A percentile compares a stretch with the other conserved stretches of the same genome.
Evolutionary conservation across 2,797 vertebrate species (phyloP).

Genomic region (Tiaroga cobitis): DNA sequence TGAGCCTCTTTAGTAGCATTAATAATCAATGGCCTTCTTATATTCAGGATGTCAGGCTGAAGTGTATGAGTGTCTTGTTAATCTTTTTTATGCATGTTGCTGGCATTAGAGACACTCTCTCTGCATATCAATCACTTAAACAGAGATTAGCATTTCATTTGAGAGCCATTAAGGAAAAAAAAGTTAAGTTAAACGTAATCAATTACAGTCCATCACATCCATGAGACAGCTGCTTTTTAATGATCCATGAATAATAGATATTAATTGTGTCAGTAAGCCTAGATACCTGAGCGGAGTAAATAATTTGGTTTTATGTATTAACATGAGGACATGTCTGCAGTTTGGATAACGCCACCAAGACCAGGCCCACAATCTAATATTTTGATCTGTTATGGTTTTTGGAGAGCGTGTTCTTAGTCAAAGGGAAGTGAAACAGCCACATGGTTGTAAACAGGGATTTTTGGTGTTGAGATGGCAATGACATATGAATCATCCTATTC

Average conservation of each 20-base stretch:
- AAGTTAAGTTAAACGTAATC: constrained; percentile 29
- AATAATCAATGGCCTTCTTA: constrained; percentile 19
- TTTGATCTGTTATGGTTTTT: background rate
- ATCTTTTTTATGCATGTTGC: constrained; percentile 8
- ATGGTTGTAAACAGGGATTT: background rate
- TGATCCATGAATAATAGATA: constrained; percentile 48
- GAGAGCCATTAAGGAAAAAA: constrained; percentile 34
- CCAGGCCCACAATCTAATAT: background rate
- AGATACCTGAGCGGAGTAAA: constrained; percentile 17
- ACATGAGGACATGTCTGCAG: background rate
- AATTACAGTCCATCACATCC: constrained; percentile 35
- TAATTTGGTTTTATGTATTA: constrained; percentile 17
- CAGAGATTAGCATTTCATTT: constrained; percentile 36
- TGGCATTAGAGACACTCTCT: constrained; percentile 8
- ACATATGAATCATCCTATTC: constrained; percentile 5
- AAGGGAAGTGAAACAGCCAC: background rate
- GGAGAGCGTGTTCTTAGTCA: background rate
- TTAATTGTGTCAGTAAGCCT: constrained; percentile 41
- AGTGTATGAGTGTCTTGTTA: background rate
- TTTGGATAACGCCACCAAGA: background rate
- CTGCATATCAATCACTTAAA: constrained; percentile 45
- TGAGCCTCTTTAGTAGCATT: background rate
- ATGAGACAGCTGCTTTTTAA: constrained; percentile 42
- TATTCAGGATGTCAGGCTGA: constrained; percentile 10
- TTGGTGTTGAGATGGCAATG: background rate